Evolutionary conservation across 2,888 invertebrate species (phyloP), one percentile per base, ranked within the genome.

Genomic region (Malacosoma neustria): DNA sequence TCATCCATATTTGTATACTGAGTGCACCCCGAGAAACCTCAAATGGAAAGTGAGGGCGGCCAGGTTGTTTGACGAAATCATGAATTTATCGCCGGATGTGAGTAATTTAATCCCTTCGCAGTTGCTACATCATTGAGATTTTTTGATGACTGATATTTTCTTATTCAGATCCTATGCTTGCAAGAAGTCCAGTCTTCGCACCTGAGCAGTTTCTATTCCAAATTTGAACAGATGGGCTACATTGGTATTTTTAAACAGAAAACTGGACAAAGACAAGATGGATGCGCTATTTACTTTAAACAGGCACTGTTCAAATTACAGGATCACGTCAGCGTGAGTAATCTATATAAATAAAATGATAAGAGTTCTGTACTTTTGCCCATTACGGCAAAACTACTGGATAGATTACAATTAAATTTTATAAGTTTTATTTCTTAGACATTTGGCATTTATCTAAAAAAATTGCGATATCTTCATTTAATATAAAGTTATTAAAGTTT

Each of bases 101-200:
- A 79, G 74, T 50, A 33, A 35, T 32, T 39, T 40, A 31, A 4
- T 13, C 32, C 6, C 1, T 14, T 13, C 32, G 13, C 32, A 11
- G n/a, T n/a, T n/a, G n/a, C n/a, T n/a, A n/a, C n/a, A n/a, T n/a
- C n/a, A n/a, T n/a, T n/a, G n/a, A n/a, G n/a, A n/a, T n/a, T n/a
- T n/a, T n/a, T n/a, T n/a, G n/a, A n/a, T n/a, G n/a, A n/a, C n/a
- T n/a, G n/a, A n/a, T n/a, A n/a, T n/a, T n/a, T 33, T 54, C 46
- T 48, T 46, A 85, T 87, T 35, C 72, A 94, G 94, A 90, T 96
- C 40, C 59, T 96, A 40, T 95, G 95, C 64, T 75, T 98, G 4
- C 98, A 98, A 88, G 98, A 98, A 88, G 93, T 98, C 33, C 93
- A 97, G 77, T 86, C 87, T 7, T 86, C 89, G n/a, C 94, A 96